A percentile compares a stretch with the other conserved stretches of the same genome.
phyloP scores from a whole-genome alignment of 2,888 invertebrate genomes.

The Cephus spinipes region DNA sequence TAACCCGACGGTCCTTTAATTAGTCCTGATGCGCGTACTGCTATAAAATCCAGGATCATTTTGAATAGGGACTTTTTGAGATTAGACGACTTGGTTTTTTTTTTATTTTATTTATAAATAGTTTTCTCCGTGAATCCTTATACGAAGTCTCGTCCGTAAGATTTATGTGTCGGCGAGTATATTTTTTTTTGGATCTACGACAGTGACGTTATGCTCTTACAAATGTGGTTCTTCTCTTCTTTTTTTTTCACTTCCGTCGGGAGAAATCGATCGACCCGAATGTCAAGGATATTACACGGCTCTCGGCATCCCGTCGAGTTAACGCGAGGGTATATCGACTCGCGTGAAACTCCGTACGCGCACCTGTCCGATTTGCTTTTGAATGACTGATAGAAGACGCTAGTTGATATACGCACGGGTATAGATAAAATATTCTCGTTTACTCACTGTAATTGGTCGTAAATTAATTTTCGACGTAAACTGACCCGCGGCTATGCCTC shows the following conservation, averaged over 20 bases:
- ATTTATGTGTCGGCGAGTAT: background rate
- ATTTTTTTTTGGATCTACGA: background rate
- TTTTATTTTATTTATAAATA: background rate
- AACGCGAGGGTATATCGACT: background rate
- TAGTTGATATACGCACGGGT: background rate
- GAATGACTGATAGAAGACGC: background rate
- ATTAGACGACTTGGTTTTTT: background rate
- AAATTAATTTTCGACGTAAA: background rate
- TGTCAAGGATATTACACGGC: background rate
- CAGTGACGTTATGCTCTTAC: background rate
- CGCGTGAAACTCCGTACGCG: background rate
- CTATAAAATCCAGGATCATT: background rate
- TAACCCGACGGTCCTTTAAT: conserved; percentile 1
- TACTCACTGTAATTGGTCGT: background rate
- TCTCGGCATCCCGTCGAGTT: background rate
- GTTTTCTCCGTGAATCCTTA: background rate
- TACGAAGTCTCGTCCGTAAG: background rate
- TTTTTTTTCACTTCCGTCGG: background rate
- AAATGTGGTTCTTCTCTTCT: background rate
- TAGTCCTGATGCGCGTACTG: background rate
- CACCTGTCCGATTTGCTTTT: background rate
- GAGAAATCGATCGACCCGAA: background rate
- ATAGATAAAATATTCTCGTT: background rate
- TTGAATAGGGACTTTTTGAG: background rate
- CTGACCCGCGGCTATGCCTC: background rate